Base-by-base conservation (phyloP, 2,113 vertebrate species). In the Spermophilus dauricus region DNA sequence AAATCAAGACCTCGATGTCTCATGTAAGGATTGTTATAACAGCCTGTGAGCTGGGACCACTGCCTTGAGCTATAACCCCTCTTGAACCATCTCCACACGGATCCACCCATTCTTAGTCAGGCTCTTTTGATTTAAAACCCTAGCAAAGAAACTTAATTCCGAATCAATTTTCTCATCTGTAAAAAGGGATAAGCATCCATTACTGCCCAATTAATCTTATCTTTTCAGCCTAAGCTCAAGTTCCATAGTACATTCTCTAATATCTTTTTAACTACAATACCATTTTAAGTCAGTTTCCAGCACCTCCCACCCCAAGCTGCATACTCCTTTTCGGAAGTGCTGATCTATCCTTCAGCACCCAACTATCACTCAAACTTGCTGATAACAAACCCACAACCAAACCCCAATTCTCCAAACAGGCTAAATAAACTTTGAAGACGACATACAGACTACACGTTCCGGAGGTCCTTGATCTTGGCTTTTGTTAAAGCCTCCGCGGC, bases 391-490 rank as follows among this genome's bases (percentile, higher is more conserved):
- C n/a, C 76, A 39, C 63, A 76, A 4, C 22, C 70, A 30, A 37
- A 6, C 18, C 30, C 72, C 77, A 32, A 2, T 7, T 5, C 16
- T 32, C 42, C 45, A 30, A 48, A 28, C 0, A 16, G 37, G 16
- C 22, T 12, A 56, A 24, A n/a, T 12, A 56, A 24, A n/a, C 34
- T 37, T 14, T 3, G 42, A 32, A 20, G 0, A 0, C 30, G 51
- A 98, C 99, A 98, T 99, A 99, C 99, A 99, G 12, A 99, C 99
- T 76, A 99, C 99, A 26, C 99, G 97, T 70, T 99, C 99, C 0
- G 99, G 99, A 58, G 99, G 99, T 12, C 99, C 99, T n/a, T 98
- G 99, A 98, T 99, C 99, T 82, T 99, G 99, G 77, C 99, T 98
- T 88, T 99, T 99, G 98, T 98, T 98, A 87, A 98, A 98, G 78